Conservation (phyloP, 1,140 invertebrate species). For the Zaprionus taronus region DNA sequence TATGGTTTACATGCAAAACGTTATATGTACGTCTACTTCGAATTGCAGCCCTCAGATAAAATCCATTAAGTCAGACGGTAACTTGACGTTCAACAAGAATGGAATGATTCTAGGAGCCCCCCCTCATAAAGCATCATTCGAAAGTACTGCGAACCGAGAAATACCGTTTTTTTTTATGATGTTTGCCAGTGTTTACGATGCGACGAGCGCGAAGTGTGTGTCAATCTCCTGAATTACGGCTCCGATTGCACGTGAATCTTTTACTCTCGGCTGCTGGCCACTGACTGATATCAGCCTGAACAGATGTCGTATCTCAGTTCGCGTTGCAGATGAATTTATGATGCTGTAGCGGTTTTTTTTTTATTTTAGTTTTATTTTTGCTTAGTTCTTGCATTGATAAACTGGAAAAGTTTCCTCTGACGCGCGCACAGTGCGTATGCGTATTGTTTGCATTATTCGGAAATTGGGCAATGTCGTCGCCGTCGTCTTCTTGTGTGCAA, state of each 20-base stretch:
- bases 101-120: conserved; percentile 20
- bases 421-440: conserved; percentile 61
- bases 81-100: conserved; percentile 1
- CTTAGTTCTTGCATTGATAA: conserved; percentile 58
- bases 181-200: conserved; percentile 25
- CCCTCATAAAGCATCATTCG: conserved; percentile 41
- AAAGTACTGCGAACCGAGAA: background rate
- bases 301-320: conserved; percentile 46
- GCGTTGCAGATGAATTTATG: conserved; percentile 62
- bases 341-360: conserved; percentile 34
- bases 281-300: conserved; percentile 35
- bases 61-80: conserved; percentile 50
- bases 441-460: conserved; percentile 58
- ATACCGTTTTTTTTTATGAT: conserved; percentile 32
- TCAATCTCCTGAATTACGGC: conserved; percentile 65
- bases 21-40: conserved; percentile 48
- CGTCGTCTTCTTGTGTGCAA: background rate
- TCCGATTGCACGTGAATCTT: conserved; percentile 60
- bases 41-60: conserved; percentile 62
- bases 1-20: conserved; percentile 44
- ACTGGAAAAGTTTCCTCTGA: conserved; percentile 24
- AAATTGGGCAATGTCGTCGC: conserved; percentile 16
- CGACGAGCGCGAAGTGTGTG: conserved; percentile 41
- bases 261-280: conserved; percentile 44
- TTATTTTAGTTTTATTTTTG: conserved; percentile 30